phyloP scores from a whole-genome alignment of 2,797 vertebrate genomes.

The Danio albolineatus region DNA sequence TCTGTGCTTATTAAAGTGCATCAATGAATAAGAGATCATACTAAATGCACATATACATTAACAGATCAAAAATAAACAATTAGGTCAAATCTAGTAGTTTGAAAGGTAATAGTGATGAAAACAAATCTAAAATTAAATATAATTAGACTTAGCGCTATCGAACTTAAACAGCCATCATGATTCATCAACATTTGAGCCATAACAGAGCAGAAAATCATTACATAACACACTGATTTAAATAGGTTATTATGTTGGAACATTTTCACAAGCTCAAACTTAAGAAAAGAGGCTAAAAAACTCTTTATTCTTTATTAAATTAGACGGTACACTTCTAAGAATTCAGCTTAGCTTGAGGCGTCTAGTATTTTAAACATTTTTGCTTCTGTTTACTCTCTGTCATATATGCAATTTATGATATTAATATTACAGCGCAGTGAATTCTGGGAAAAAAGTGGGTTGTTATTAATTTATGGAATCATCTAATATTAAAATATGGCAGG shows the following conservation, averaged over 20 bases:
- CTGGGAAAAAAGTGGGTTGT: neutral
- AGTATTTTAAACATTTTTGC: neutral
- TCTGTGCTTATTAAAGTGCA: no score
- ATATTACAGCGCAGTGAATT: neutral
- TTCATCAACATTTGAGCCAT: no score
- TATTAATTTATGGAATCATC: constrained; percentile 42
- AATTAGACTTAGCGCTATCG: no score
- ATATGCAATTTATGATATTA: neutral
- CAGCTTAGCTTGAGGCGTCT: no score
- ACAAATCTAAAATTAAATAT: no score
- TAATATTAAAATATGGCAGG: constrained; percentile 33
- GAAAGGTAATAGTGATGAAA: no score
- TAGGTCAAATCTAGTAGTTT: no score
- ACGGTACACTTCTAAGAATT: neutral
- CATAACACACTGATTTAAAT: neutral
- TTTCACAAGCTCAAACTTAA: neutral
- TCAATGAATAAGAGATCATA: no score
- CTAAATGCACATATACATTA: no score
- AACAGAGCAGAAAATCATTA: no score
- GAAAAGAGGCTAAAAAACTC: neutral
- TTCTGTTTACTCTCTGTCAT: constrained; percentile 2
- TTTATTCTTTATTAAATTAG: neutral
- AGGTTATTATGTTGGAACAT: neutral
- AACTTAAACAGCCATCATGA: no score
- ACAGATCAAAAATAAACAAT: no score